phyloP scores from a whole-genome alignment of 1,140 invertebrate genomes.

The Drosophila oshimai region DNA sequence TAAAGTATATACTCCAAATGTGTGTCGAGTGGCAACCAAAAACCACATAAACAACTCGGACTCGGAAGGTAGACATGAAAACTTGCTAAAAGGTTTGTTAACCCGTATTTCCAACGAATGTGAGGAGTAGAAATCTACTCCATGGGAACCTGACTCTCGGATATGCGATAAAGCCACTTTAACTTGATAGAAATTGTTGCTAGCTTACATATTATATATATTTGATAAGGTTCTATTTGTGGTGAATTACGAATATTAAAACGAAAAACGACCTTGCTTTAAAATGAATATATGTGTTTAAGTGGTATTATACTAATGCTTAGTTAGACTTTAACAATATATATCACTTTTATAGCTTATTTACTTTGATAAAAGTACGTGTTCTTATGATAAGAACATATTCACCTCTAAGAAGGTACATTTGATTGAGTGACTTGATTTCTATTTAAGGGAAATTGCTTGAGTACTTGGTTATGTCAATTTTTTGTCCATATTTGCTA shows the following conservation, averaged over 20 bases:
- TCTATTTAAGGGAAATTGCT: conserved; percentile 3
- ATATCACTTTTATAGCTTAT: not conserved
- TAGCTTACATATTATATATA: too few species aligned
- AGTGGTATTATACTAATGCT: not conserved
- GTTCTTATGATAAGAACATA: too few species aligned
- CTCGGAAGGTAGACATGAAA: not conserved
- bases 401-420: too few species aligned
- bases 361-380: not conserved
- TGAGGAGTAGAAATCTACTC: not conserved
- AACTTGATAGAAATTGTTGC: conserved; percentile 11
- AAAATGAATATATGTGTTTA: not conserved
- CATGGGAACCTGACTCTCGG: conserved; percentile 21
- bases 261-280: not conserved
- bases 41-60: conserved; percentile 1
- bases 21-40: conserved; percentile 23
- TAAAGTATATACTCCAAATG: conserved; percentile 7
- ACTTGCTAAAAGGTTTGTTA: conserved; percentile 37
- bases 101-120: conserved; percentile 2
- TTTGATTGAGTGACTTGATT: not conserved
- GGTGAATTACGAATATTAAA: not conserved
- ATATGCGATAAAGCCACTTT: not conserved
- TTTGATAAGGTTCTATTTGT: conserved; percentile 19
- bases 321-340: not conserved
- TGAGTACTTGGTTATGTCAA: not conserved
- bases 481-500: not conserved